Evolutionary conservation across 2,888 invertebrate species (phyloP).

Genomic region (Bombyx huttoni): DNA sequence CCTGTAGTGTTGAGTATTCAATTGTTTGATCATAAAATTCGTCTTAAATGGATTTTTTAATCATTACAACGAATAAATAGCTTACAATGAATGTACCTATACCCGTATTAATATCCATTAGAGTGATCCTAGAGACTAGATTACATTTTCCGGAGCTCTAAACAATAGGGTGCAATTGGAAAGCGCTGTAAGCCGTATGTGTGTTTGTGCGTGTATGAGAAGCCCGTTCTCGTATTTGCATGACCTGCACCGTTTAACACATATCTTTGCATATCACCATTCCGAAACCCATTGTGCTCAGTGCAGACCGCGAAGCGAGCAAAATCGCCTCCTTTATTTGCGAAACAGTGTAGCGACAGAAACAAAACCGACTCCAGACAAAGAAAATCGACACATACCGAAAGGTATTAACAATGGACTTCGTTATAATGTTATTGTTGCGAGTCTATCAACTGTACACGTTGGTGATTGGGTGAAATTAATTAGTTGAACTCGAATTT

Average conservation of each 20-base stretch:
- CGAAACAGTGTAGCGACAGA: conserved; percentile 40
- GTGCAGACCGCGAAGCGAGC: conserved; percentile 56
- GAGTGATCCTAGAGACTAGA: conserved; percentile 10
- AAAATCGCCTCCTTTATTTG: conserved; percentile 58
- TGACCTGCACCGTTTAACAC: conserved; percentile 42
- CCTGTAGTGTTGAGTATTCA: too few relatives aligned
- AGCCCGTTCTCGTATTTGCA: conserved; percentile 29
- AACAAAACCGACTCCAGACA: conserved; percentile 12
- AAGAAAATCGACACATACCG: neutral
- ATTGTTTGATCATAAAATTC: too few relatives aligned
- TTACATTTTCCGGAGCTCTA: conserved; percentile 13
- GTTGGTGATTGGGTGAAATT: neutral
- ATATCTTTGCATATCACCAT: conserved; percentile 61
- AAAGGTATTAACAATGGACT: neutral
- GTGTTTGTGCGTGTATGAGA: conserved; percentile 18
- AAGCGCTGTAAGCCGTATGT: conserved; percentile 37
- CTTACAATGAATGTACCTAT: neutral
- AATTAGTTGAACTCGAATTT: neutral
- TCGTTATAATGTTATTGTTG: neutral
- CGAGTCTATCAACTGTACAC: neutral
- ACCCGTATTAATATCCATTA: conserved; percentile 16
- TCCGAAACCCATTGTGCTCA: conserved; percentile 56
- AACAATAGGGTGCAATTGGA: conserved; percentile 30
- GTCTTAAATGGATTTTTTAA: too few relatives aligned
- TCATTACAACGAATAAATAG: neutral